A percentile compares a stretch with the other conserved stretches of the same genome.
Conservation (phyloP, 2,113 vertebrate genomes). For the Thymallus thymallus region DNA sequence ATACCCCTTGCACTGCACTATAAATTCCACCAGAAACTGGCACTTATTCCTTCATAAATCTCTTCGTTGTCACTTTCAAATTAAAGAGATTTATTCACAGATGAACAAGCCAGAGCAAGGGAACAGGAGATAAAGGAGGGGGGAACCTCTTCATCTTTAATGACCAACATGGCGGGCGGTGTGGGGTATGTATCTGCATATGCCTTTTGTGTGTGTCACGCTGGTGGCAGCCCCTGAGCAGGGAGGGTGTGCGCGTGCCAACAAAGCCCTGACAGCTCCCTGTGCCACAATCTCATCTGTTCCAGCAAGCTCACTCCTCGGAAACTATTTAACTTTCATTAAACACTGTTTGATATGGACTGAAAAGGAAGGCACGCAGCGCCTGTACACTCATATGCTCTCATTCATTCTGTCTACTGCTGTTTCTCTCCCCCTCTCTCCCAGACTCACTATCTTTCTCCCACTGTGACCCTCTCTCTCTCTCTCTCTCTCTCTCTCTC, state of each 20-base stretch:
- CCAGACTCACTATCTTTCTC: neutral
- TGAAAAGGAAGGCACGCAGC: conserved; percentile 78
- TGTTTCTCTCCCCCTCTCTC: neutral
- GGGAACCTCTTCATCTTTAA: conserved; percentile 67
- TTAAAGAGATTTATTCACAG: conserved; percentile 89
- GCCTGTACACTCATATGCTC: conserved; percentile 62
- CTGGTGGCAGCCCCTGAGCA: neutral
- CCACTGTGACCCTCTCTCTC: neutral
- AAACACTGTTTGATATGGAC: conserved; percentile 93
- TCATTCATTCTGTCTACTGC: conserved; percentile 73
- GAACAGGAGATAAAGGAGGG: conserved; percentile 23
- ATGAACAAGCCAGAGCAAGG: conserved; percentile 70
- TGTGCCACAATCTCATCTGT: conserved; percentile 89
- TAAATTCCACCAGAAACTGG: conserved; percentile 71
- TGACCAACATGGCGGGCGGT: conserved; percentile 80
- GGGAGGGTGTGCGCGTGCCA: conserved; percentile 67
- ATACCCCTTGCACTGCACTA: conserved; percentile 71
- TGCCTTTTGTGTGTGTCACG: conserved; percentile 12
- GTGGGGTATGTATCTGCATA: conserved; percentile 34
- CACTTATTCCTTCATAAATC: conserved; percentile 79
- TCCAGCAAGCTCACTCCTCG: conserved; percentile 87
- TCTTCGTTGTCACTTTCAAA: conserved; percentile 83
- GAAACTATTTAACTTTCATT: conserved; percentile 94
- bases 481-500: conserved; percentile 49
- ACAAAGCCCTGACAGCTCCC: conserved; percentile 85